Percentiles rank a stretch among this genome's conserved stretches.
Evolutionary conservation across 2,113 vertebrate species (phyloP).

Genomic region (Embiotoca jacksoni): DNA sequence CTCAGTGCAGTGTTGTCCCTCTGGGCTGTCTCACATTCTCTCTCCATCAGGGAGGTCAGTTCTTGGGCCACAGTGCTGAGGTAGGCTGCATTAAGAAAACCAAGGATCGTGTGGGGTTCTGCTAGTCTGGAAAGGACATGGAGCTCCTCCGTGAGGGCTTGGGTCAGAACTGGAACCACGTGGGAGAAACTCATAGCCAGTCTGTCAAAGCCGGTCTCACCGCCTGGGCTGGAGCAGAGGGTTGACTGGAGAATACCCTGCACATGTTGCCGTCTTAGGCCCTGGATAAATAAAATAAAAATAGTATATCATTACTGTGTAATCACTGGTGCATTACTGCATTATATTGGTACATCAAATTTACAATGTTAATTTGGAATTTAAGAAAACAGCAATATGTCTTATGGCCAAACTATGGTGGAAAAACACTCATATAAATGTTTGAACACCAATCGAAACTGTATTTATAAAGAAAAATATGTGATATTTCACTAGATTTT

Average conservation of each 20-base stretch:
- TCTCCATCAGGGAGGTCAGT: constrained; percentile 87
- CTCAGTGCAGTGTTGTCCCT: constrained; percentile 86
- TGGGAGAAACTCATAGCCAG: constrained; percentile 81
- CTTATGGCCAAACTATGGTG: not conserved
- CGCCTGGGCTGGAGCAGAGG: constrained; percentile 78
- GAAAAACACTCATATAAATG: not conserved
- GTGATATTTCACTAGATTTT: too few species aligned
- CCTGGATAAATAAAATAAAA: constrained; percentile 80
- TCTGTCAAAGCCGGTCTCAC: constrained; percentile 88
- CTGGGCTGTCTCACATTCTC: constrained; percentile 87
- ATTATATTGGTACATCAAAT: too few species aligned
- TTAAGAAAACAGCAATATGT: not conserved
- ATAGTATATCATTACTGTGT: not conserved
- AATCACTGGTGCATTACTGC: not conserved
- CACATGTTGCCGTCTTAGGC: constrained; percentile 85
- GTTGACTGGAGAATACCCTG: constrained; percentile 82
- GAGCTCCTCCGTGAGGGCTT: constrained; percentile 90
- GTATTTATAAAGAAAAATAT: too few species aligned
- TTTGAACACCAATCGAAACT: not conserved
- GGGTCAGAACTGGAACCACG: constrained; percentile 82
- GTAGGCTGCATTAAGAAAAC: constrained; percentile 91
- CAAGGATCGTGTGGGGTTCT: constrained; percentile 83
- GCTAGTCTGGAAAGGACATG: constrained; percentile 83
- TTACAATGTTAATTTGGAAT: not conserved
- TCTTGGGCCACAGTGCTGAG: constrained; percentile 88